A percentile compares a stretch with the other conserved stretches of the same genome.
These are phyloP conservation scores for Lacerta bilineata DNA, from an alignment of 2,797 vertebrate genomes.

Conservation along the genomic window DNA sequence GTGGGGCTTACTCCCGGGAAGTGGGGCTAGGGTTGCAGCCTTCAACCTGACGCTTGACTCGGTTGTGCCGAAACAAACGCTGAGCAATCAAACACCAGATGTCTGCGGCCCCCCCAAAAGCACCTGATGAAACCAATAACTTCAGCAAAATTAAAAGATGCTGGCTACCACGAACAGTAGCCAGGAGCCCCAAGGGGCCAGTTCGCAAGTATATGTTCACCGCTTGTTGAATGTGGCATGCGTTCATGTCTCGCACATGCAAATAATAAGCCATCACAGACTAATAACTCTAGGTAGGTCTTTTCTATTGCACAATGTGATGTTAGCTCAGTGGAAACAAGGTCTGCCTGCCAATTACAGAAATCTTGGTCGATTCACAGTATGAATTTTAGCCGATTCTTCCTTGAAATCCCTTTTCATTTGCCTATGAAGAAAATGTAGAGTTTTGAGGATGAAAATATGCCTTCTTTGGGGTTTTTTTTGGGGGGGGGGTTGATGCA, in stretches of 20 bases:
- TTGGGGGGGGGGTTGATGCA: background rate
- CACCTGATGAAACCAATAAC: accelerated
- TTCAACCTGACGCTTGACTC: background rate
- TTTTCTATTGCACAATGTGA: background rate
- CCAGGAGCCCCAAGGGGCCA: background rate
- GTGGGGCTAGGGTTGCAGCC: no score
- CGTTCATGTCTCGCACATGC: background rate
- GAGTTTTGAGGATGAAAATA: background rate
- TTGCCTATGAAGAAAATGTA: background rate
- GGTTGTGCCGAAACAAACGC: background rate
- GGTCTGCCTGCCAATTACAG: background rate
- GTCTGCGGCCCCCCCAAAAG: constrained; percentile 12
- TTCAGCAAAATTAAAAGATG: background rate
- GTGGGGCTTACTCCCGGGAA: no score
- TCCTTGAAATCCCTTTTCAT: background rate
- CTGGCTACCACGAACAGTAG: constrained; percentile 3
- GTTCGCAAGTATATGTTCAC: background rate
- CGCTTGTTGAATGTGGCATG: background rate
- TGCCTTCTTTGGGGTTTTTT: background rate
- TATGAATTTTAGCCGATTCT: background rate
- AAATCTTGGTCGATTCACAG: background rate
- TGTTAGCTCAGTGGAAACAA: background rate
- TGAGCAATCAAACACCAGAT: background rate
- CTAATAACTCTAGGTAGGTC: background rate
- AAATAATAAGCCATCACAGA: background rate